These are phyloP conservation scores for Sciurus niger DNA, from an alignment of 2,113 vertebrate genomes.

Conservation along the genomic window DNA sequence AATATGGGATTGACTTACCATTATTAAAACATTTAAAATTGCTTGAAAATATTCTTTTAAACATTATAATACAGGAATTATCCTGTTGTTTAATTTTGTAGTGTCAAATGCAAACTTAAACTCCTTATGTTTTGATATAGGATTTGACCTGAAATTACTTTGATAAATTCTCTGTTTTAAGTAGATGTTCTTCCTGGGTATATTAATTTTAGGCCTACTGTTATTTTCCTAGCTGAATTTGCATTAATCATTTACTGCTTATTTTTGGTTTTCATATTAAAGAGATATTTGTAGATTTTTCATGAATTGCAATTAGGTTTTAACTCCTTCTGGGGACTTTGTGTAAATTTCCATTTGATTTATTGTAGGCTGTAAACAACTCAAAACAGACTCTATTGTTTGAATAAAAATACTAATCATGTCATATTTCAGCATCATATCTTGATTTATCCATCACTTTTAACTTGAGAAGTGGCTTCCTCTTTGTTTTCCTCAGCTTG, in stretches of 20 bases:
- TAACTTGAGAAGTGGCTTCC: conserved; percentile 10
- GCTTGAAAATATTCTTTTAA: conserved; percentile 30
- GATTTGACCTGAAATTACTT: conserved; percentile 53
- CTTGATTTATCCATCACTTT: not conserved
- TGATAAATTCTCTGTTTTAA: conserved; percentile 47
- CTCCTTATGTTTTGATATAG: not conserved
- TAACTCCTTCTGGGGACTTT: not conserved
- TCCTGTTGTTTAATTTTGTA: conserved; percentile 54
- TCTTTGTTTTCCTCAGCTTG: not conserved
- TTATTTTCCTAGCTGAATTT: conserved; percentile 58
- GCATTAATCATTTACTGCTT: conserved; percentile 54
- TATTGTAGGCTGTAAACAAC: conserved; percentile 38
- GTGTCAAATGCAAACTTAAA: not conserved
- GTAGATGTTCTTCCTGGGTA: not conserved
- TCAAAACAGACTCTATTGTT: conserved; percentile 27
- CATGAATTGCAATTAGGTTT: conserved; percentile 60
- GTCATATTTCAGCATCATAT: conserved; percentile 22
- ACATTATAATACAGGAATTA: not conserved
- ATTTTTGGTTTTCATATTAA: conserved; percentile 65
- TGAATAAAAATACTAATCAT: conserved; percentile 59
- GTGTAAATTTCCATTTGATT: conserved; percentile 39
- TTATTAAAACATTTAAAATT: conserved; percentile 58
- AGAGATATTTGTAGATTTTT: conserved; percentile 59
- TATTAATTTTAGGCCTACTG: conserved; percentile 44
- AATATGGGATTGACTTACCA: not conserved